Conservation (phyloP, 1,140 invertebrate genomes). For the Zaprionus inermis region DNA sequence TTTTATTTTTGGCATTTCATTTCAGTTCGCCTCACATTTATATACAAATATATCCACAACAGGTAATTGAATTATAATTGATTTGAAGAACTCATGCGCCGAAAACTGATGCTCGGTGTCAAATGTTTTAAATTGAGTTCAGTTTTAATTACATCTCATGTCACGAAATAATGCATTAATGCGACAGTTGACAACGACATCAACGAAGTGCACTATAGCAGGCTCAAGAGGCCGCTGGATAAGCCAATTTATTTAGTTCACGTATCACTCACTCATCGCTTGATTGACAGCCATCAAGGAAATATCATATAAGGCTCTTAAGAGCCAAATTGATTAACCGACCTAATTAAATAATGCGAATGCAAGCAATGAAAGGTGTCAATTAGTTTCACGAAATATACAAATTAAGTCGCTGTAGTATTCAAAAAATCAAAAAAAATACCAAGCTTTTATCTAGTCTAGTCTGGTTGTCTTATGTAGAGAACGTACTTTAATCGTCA, state of each 20-base stretch:
- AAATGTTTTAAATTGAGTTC: constrained; percentile 22
- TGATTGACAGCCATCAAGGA: constrained; percentile 59
- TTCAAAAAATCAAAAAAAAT: neutral
- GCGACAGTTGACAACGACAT: constrained; percentile 2
- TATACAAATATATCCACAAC: constrained; percentile 37
- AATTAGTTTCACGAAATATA: neutral
- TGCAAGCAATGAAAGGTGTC: neutral
- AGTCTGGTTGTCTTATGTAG: too few relatives aligned
- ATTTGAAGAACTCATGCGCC: constrained; percentile 27
- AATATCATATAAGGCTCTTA: constrained; percentile 61
- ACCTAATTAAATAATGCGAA: constrained; percentile 49
- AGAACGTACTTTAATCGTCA: too few relatives aligned
- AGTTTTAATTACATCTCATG: constrained; percentile 38
- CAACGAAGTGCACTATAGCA: neutral
- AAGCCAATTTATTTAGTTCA: constrained; percentile 11
- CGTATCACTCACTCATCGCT: constrained; percentile 15
- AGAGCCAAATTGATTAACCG: constrained; percentile 24
- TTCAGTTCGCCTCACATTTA: constrained; percentile 42
- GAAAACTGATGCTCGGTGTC: constrained; percentile 17
- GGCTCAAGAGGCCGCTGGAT: constrained; percentile 1
- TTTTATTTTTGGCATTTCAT: constrained; percentile 33
- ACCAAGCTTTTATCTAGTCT: too few relatives aligned
- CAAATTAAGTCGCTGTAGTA: neutral
- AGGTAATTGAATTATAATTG: constrained; percentile 70
- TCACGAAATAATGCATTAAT: constrained; percentile 43